These are phyloP conservation scores for Pocillopora grandis DNA, from an alignment of 92 coral and sea anemone species.

Conservation along the genomic window DNA sequence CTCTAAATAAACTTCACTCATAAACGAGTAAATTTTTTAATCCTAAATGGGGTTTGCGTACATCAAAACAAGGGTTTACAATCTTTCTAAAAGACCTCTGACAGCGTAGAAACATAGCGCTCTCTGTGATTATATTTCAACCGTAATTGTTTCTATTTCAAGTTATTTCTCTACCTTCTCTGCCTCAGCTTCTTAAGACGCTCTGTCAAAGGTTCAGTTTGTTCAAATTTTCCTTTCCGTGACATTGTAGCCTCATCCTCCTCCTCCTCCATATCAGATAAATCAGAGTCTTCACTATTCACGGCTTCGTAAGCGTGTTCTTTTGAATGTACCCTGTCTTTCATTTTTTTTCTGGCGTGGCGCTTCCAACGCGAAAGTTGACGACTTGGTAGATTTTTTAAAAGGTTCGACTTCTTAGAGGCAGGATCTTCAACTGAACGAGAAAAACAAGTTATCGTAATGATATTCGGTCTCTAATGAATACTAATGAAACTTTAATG, in stretches of 20 bases:
- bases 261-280: conserved; percentile 43
- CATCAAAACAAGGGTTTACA: no score
- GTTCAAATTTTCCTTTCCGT: conserved; percentile 30
- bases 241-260: conserved; percentile 13
- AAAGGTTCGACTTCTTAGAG: conserved; percentile 35
- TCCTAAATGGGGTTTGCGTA: not conserved
- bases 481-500: not conserved
- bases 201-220: conserved; percentile 36
- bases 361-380: conserved; percentile 65
- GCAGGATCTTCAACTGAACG: conserved; percentile 14
- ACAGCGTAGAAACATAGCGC: not conserved
- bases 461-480: not conserved
- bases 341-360: conserved; percentile 27
- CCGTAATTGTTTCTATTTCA: not conserved
- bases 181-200: conserved; percentile 35
- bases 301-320: conserved; percentile 37
- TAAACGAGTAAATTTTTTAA: not conserved
- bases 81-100: not conserved
- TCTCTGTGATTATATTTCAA: not conserved
- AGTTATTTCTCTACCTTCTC: conserved; percentile 42
- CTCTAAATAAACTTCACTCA: not conserved
- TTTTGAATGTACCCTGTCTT: conserved; percentile 15
- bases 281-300: conserved; percentile 56
- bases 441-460: not conserved
- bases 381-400: conserved; percentile 68